A percentile compares a stretch with the other conserved stretches of the same genome.
Evolutionary conservation across 53 echinoderm and acorn worm genomes (phyloP).

Genomic region (Echinometra lucunter): DNA sequence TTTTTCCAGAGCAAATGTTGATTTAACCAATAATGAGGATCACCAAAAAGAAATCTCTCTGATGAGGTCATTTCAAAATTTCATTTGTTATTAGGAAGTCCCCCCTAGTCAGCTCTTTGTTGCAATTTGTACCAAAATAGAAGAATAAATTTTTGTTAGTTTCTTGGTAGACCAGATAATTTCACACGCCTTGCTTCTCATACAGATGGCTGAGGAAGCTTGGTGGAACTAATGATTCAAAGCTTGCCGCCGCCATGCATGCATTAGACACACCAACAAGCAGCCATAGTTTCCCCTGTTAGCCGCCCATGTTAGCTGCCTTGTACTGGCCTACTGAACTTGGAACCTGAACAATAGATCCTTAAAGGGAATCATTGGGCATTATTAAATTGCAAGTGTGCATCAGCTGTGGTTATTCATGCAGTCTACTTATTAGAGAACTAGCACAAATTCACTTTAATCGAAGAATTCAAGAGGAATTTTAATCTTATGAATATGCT

Average conservation of each 20-base stretch:
- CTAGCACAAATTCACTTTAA: neutral
- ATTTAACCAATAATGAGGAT: neutral
- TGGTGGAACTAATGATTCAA: constrained; percentile 52
- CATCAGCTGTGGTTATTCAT: neutral
- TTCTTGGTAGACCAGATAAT: constrained; percentile 20
- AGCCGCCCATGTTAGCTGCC: neutral
- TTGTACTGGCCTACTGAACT: constrained; percentile 30
- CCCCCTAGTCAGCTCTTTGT: neutral
- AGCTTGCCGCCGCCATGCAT: constrained; percentile 45
- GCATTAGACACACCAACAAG: neutral
- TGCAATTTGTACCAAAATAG: neutral
- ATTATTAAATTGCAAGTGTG: constrained; percentile 11
- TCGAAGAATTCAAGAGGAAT: neutral
- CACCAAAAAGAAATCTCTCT: constrained; percentile 22
- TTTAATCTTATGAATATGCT: neutral
- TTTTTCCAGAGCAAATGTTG: neutral
- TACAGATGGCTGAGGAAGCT: constrained; percentile 50
- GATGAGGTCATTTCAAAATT: constrained; percentile 32
- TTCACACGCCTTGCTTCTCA: neutral
- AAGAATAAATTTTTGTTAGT: neutral
- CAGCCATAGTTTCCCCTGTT: neutral
- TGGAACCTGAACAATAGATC: constrained; percentile 36
- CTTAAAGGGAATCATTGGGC: constrained; percentile 17
- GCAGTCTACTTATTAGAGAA: neutral
- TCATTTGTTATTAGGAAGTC: constrained; percentile 26